These are phyloP conservation scores for Galerucella pusilla DNA, from an alignment of 2,888 invertebrate species.

Conservation along the genomic window DNA sequence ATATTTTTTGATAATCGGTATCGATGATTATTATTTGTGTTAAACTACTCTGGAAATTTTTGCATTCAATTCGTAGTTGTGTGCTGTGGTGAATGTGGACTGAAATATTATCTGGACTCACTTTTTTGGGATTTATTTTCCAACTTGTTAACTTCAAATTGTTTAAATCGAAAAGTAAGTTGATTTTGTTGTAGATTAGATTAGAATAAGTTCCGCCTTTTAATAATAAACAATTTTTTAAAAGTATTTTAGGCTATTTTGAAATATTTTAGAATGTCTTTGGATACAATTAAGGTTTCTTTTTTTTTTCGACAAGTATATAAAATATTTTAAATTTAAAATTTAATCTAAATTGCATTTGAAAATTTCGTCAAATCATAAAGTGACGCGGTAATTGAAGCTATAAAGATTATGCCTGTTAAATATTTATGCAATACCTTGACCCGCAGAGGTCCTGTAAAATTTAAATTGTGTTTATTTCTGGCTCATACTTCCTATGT, in stretches of 20 bases:
- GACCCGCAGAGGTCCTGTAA: neutral
- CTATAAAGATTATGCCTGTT: neutral
- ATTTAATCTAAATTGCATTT: too few species aligned
- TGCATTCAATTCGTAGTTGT: slow-evolving; percentile 8
- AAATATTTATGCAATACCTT: neutral
- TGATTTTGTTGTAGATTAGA: neutral
- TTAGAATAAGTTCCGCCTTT: too few species aligned
- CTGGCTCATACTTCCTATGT: neutral
- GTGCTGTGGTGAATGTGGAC: neutral
- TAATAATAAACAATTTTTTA: too few species aligned
- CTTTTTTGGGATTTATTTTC: neutral
- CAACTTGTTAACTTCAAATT: neutral
- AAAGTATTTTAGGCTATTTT: too few species aligned
- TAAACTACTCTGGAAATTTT: neutral
- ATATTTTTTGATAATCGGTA: neutral
- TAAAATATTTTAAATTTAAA: too few species aligned
- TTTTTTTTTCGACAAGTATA: too few species aligned
- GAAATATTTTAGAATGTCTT: too few species aligned
- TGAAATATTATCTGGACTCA: neutral
- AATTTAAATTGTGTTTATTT: neutral
- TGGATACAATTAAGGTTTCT: too few species aligned
- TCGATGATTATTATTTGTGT: neutral
- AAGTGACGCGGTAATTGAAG: too few species aligned
- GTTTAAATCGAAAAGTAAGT: neutral
- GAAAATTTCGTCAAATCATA: too few species aligned